Evolutionary conservation across 2,888 invertebrate species (phyloP).

Genomic region (Shargacucullia verbasci): DNA sequence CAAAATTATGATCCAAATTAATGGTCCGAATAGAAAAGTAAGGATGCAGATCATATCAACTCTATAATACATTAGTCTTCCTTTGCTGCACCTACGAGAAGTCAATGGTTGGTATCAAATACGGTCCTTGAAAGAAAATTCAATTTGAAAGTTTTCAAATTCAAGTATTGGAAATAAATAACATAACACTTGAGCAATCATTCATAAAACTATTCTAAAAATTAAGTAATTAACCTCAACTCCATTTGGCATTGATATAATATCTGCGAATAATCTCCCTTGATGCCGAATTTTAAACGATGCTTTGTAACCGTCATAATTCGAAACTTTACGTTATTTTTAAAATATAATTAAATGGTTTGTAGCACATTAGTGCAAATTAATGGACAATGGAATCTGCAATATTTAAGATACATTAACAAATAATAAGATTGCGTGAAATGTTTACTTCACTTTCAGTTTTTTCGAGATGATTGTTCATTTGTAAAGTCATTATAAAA

Average conservation of each 20-base stretch:
- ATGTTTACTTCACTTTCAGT: constrained; percentile 37
- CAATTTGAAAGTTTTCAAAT: too few species aligned
- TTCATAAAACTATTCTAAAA: constrained; percentile 2
- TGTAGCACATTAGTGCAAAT: constrained; percentile 25
- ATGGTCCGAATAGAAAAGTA: constrained; percentile 6
- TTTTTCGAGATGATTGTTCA: constrained; percentile 24
- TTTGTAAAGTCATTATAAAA: constrained; percentile 40
- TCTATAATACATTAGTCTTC: too few species aligned
- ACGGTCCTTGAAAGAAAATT: too few species aligned
- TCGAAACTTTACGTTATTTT: constrained; percentile 22
- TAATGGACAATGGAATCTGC: constrained; percentile 26
- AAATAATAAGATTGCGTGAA: constrained; percentile 36
- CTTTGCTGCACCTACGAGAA: too few species aligned
- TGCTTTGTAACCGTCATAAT: constrained; percentile 8
- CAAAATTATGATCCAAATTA: too few species aligned
- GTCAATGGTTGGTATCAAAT: too few species aligned
- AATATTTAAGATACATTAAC: constrained; percentile 28
- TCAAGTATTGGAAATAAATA: too few species aligned
- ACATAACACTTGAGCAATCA: constrained; percentile 1
- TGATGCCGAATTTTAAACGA: constrained; percentile 26
- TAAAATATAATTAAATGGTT: constrained; percentile 27
- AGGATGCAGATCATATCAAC: too few species aligned
- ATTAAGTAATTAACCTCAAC: constrained; percentile 13
- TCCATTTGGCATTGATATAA: constrained; percentile 26
- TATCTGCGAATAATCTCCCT: constrained; percentile 13